phyloP scores from a whole-genome alignment of 2,888 invertebrate genomes.

The Hypolimnas misippus region DNA sequence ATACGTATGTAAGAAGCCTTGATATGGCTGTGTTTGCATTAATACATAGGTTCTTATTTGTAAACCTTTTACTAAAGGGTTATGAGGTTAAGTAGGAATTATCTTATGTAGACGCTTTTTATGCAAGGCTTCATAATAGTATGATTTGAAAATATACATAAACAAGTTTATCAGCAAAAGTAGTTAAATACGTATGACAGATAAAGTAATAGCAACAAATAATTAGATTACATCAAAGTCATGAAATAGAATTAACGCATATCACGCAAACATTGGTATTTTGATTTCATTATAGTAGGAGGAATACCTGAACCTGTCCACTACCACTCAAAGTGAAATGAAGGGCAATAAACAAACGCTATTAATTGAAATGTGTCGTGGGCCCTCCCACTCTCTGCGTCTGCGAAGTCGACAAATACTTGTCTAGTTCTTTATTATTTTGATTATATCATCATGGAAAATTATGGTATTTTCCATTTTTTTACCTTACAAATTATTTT shows the following conservation, averaged over 20 bases:
- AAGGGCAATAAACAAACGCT: constrained; percentile 60
- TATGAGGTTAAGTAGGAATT: constrained; percentile 45
- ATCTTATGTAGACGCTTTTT: constrained; percentile 20
- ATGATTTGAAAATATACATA: constrained; percentile 37
- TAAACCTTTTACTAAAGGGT: constrained; percentile 44
- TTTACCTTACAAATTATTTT: too few relatives aligned
- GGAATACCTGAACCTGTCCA: constrained; percentile 48
- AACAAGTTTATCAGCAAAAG: constrained; percentile 13
- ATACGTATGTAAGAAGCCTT: constrained; percentile 42
- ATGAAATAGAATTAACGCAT: constrained; percentile 53
- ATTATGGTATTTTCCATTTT: too few relatives aligned
- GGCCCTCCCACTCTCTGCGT: too few relatives aligned
- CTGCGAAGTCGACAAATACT: constrained; percentile 49
- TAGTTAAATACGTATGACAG: neutral
- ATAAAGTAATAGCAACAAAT: constrained; percentile 8
- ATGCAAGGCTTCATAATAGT: constrained; percentile 21
- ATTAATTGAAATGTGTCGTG: constrained; percentile 65
- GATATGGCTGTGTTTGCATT: constrained; percentile 45
- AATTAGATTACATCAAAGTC: constrained; percentile 35
- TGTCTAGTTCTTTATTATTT: too few relatives aligned
- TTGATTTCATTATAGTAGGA: constrained; percentile 65
- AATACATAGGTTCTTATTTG: constrained; percentile 32
- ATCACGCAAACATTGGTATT: constrained; percentile 73
- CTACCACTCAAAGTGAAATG: constrained; percentile 62
- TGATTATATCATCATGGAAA: too few relatives aligned